These are phyloP conservation scores for Pelecanus crispus DNA, from an alignment of 2,113 vertebrate species.

Conservation along the genomic window DNA sequence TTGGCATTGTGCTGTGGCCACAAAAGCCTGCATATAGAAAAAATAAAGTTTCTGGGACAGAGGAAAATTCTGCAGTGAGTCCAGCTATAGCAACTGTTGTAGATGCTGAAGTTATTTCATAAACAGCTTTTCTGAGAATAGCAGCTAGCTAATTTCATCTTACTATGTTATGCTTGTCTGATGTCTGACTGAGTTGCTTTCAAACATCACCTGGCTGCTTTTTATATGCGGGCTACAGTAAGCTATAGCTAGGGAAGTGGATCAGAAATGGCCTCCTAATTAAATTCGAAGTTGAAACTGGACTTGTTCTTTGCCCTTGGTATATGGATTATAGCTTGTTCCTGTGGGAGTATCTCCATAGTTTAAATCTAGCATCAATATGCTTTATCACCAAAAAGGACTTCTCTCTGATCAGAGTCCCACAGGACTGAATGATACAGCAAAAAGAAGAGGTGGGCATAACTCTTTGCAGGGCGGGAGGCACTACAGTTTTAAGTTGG, in stretches of 20 bases:
- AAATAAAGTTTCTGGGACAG: not conserved
- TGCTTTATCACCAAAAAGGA: not conserved
- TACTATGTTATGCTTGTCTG: not conserved
- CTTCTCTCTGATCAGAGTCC: not conserved
- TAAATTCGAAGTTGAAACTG: not conserved
- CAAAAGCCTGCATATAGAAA: not conserved
- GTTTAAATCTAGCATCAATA: not conserved
- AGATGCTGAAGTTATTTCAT: not conserved
- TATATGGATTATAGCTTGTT: not conserved
- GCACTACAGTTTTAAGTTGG: not conserved
- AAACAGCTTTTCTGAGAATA: slow-evolving; percentile 11
- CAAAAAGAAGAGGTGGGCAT: not conserved
- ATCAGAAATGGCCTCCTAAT: not conserved
- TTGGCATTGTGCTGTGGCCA: not conserved
- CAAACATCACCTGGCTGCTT: not conserved
- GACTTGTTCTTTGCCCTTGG: not conserved
- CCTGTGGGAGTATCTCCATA: not conserved
- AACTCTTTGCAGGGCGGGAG: not conserved
- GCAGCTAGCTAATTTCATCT: not conserved
- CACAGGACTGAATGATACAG: not conserved
- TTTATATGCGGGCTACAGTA: not conserved
- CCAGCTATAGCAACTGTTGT: not conserved
- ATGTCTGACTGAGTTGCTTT: not conserved
- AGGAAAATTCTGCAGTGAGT: not conserved
- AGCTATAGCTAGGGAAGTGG: not conserved